phyloP scores from a whole-genome alignment of 2,888 invertebrate genomes.

The Schizotus pectinicornis region DNA sequence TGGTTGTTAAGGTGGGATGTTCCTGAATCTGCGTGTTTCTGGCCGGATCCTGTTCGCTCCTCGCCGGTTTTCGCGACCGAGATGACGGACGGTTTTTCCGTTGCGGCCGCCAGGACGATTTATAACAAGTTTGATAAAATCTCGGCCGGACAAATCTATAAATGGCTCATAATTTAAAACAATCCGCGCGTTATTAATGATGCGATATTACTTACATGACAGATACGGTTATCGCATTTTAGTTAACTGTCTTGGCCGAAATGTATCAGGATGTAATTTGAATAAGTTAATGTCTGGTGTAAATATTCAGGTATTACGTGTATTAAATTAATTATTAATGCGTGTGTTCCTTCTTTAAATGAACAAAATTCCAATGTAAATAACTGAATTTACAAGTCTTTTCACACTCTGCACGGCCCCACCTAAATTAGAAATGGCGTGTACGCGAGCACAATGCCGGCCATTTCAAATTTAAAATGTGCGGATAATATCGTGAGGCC shows the following conservation, averaged over 20 bases:
- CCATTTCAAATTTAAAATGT: too few species aligned
- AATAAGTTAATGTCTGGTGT: slow-evolving; percentile 16
- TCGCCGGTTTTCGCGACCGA: too few species aligned
- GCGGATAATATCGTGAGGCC: too few species aligned
- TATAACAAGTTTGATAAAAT: slow-evolving; percentile 25
- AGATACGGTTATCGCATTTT: slow-evolving; percentile 25
- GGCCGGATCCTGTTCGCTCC: too few species aligned
- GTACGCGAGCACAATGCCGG: too few species aligned
- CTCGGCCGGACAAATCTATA: slow-evolving; percentile 18
- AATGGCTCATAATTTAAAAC: slow-evolving; percentile 22
- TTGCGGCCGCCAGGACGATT: slow-evolving; percentile 4
- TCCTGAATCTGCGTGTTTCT: too few species aligned
- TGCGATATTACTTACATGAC: slow-evolving; percentile 25
- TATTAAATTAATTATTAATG: not conserved
- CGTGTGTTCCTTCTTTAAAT: not conserved
- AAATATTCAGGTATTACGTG: not conserved
- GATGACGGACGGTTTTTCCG: too few species aligned
- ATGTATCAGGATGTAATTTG: slow-evolving; percentile 17
- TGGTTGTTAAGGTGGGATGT: too few species aligned
- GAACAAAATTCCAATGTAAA: slow-evolving; percentile 1
- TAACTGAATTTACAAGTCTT: slow-evolving; percentile 1
- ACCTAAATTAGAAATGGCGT: not conserved
- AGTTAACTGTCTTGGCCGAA: slow-evolving; percentile 22
- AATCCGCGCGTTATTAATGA: slow-evolving; percentile 27
- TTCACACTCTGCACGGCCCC: slow-evolving; percentile 5